phyloP scores from a whole-genome alignment of 2,888 invertebrate species.

The Andrena camellia region DNA sequence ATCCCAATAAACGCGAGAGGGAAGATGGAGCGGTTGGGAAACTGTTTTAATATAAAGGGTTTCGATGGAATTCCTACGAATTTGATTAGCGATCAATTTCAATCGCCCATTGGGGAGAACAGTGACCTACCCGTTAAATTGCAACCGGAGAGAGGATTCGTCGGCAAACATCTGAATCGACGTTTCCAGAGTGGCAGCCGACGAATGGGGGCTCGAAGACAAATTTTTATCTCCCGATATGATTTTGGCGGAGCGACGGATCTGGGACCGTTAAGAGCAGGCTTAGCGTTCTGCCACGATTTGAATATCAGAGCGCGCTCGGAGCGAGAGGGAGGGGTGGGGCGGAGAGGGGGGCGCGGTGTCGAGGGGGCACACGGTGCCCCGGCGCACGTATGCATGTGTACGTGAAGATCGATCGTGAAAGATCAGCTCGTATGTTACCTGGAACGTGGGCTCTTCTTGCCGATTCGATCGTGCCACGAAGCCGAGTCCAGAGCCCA shows the following conservation, averaged over 20 bases:
- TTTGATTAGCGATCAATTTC: background rate
- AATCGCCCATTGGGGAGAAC: background rate
- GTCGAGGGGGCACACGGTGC: conserved; percentile 61
- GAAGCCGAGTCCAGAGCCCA: conserved; percentile 46
- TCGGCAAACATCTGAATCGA: conserved; percentile 28
- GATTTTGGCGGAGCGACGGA: conserved; percentile 59
- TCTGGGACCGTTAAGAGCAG: conserved; percentile 68
- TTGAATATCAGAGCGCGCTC: conserved; percentile 68
- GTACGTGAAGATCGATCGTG: conserved; percentile 77
- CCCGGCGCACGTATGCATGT: conserved; percentile 30
- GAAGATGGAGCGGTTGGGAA: no score
- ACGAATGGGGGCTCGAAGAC: conserved; percentile 30
- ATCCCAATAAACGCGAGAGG: no score
- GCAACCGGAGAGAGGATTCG: background rate
- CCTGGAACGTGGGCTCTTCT: conserved; percentile 66
- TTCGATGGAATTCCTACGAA: background rate
- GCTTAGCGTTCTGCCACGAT: conserved; percentile 65
- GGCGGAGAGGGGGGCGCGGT: conserved; percentile 13
- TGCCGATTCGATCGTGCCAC: conserved; percentile 55
- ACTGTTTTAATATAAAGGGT: no score
- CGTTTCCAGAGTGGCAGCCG: background rate
- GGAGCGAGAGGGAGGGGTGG: background rate
- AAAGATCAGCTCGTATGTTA: conserved; percentile 77
- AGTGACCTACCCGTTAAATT: background rate
- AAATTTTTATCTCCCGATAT: conserved; percentile 60